phyloP scores from a whole-genome alignment of 2,113 vertebrate species.

The Cricetomys ansorgei region DNA sequence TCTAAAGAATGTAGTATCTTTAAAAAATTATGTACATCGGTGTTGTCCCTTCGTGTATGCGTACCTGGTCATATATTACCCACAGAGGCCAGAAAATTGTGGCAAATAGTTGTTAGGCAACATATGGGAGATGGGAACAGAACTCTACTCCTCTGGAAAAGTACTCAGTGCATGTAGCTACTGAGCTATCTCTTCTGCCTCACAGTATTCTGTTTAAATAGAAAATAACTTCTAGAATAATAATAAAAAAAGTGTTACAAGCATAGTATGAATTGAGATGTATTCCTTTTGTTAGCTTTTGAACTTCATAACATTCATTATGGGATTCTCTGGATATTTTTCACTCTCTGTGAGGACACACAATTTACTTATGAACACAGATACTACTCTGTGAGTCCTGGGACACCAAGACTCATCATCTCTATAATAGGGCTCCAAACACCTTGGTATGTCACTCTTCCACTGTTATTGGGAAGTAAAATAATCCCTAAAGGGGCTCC shows the following conservation, averaged over 20 bases:
- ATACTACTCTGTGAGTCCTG: neutral
- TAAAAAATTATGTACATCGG: neutral
- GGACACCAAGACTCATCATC: neutral
- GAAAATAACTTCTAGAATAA: neutral
- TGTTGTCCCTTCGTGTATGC: neutral
- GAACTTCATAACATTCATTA: neutral
- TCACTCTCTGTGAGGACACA: neutral
- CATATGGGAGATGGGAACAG: too few species aligned
- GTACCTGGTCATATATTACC: neutral
- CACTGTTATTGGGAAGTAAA: neutral
- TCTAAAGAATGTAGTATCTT: neutral
- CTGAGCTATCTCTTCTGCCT: neutral
- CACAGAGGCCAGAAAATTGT: neutral
- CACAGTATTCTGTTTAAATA: too few species aligned
- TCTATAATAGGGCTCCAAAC: neutral
- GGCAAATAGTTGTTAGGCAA: neutral
- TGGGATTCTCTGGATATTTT: neutral
- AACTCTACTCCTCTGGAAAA: neutral
- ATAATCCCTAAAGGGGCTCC: neutral
- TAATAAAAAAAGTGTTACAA: neutral
- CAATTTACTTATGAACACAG: neutral
- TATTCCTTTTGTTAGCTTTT: neutral
- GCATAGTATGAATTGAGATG: neutral
- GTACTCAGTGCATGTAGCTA: neutral
- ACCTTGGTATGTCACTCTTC: neutral